phyloP scores from a whole-genome alignment of 2,113 vertebrate genomes.

The Platysternon megacephalum region DNA sequence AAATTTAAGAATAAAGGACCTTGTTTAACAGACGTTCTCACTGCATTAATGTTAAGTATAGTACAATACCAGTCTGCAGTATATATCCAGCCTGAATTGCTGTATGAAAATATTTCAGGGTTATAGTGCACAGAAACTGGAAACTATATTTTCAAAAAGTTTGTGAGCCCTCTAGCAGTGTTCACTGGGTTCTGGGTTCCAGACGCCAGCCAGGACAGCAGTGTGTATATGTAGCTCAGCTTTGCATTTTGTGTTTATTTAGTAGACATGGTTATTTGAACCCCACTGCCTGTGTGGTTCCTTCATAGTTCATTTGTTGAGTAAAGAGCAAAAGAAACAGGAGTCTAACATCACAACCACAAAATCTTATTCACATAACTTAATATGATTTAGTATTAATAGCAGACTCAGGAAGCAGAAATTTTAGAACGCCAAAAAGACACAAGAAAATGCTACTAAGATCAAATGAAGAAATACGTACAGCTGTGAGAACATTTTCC shows the following conservation, averaged over 20 bases:
- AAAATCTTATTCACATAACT: not conserved
- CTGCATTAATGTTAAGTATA: not conserved
- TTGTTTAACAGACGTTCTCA: not conserved
- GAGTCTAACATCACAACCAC: not conserved
- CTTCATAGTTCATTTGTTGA: not conserved
- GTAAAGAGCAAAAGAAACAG: not conserved
- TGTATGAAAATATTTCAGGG: not conserved
- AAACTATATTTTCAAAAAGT: conserved; percentile 19
- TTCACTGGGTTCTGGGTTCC: not conserved
- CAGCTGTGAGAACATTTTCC: not conserved
- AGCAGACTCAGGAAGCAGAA: not conserved
- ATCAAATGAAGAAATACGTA: not conserved
- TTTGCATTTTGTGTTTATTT: not conserved
- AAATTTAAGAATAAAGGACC: not conserved
- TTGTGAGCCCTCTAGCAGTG: not conserved
- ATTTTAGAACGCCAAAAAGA: not conserved
- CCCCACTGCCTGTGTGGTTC: not conserved
- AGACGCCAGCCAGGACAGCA: not conserved
- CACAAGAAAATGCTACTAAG: not conserved
- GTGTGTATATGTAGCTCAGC: not conserved
- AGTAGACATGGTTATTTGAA: not conserved
- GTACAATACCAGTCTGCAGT: not conserved
- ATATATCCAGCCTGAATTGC: conserved; percentile 44
- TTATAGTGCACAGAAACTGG: not conserved
- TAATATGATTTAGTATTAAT: not conserved